Conservation (phyloP, 2,113 vertebrate genomes). For the Petaurus breviceps region DNA sequence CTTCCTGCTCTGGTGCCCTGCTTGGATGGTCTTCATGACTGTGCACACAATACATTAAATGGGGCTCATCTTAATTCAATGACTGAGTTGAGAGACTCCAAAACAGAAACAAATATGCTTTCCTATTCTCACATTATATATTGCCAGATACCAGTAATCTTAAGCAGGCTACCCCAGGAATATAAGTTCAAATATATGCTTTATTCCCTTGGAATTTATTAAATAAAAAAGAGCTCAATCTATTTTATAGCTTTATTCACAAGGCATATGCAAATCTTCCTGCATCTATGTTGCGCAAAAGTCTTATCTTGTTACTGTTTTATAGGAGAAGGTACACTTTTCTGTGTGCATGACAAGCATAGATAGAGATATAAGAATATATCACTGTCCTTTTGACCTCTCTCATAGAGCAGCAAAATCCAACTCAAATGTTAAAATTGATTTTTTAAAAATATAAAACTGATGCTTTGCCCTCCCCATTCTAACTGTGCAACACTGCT, state of each 20-base stretch:
- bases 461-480: slow-evolving; percentile 58
- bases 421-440: slow-evolving; percentile 59
- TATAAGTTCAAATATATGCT: neutral
- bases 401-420: slow-evolving; percentile 70
- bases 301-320: neutral
- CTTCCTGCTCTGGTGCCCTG: neutral
- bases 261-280: slow-evolving; percentile 11
- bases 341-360: slow-evolving; percentile 35
- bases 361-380: slow-evolving; percentile 51
- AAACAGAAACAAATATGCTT: neutral
- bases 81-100: neutral
- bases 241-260: slow-evolving; percentile 20
- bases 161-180: neutral
- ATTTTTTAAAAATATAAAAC: slow-evolving; percentile 57
- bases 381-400: slow-evolving; percentile 59
- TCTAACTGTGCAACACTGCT: neutral
- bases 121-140: neutral
- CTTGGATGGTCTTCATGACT: neutral
- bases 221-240: neutral
- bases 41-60: neutral
- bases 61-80: neutral
- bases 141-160: slow-evolving; percentile 9
- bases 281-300: slow-evolving; percentile 3
- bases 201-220: neutral
- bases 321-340: slow-evolving; percentile 22